Conservation (phyloP, 2,888 invertebrate species). For the Deilephila porcellus region DNA sequence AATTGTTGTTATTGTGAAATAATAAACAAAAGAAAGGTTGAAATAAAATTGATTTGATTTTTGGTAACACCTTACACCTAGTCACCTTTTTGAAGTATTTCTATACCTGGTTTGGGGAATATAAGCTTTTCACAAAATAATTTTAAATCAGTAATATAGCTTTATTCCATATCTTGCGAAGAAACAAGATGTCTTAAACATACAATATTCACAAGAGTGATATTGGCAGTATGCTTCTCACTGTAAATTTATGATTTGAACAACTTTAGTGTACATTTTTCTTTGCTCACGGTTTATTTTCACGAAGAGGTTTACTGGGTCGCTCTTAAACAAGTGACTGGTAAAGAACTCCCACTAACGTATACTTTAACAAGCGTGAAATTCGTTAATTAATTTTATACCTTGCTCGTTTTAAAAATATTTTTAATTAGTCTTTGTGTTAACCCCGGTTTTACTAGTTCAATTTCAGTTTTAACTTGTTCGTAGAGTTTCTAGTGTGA, state of each 20-base stretch:
- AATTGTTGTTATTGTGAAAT: too few species aligned
- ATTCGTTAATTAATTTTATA: constrained; percentile 24
- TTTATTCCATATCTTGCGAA: background rate
- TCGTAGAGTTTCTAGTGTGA: background rate
- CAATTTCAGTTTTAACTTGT: background rate
- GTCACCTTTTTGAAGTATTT: too few species aligned
- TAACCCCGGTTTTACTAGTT: background rate
- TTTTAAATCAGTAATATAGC: too few species aligned
- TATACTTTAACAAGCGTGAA: constrained; percentile 22
- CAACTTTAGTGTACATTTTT: background rate
- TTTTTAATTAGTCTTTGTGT: constrained; percentile 21
- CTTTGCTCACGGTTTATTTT: constrained; percentile 34
- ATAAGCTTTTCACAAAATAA: too few species aligned
- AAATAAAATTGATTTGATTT: too few species aligned
- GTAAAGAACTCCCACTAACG: constrained; percentile 32
- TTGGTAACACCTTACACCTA: too few species aligned
- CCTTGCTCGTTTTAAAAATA: constrained; percentile 20
- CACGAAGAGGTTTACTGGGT: constrained; percentile 31
- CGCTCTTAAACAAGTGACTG: constrained; percentile 32
- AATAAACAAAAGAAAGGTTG: too few species aligned
- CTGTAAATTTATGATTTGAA: constrained; percentile 7
- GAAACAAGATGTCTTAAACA: background rate
- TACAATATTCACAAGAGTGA: background rate
- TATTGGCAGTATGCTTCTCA: background rate
- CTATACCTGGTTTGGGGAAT: too few species aligned